These are phyloP conservation scores for Drosophila rellima DNA, from an alignment of 2,888 invertebrate species.

Conservation along the genomic window DNA sequence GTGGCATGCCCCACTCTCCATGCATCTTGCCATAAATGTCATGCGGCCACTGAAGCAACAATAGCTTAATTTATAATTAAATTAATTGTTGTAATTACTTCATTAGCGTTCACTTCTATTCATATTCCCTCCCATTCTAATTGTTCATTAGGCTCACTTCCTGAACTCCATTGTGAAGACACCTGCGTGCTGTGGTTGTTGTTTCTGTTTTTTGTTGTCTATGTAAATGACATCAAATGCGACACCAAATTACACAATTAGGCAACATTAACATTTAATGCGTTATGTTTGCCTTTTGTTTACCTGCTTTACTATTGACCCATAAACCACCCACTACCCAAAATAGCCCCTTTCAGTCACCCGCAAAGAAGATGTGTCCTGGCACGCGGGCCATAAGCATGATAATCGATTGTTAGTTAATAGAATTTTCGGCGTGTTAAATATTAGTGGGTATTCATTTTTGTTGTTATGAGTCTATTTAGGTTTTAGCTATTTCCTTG, in stretches of 20 bases:
- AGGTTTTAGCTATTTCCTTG: slow-evolving; percentile 28
- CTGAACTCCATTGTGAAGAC: slow-evolving; percentile 21
- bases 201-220: slow-evolving; percentile 54
- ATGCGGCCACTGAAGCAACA: slow-evolving; percentile 48
- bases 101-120: slow-evolving; percentile 73
- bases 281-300: slow-evolving; percentile 80
- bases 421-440: slow-evolving; percentile 59
- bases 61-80: slow-evolving; percentile 84
- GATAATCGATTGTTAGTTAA: slow-evolving; percentile 78
- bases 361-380: slow-evolving; percentile 1
- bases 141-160: slow-evolving; percentile 64
- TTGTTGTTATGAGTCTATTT: slow-evolving; percentile 16
- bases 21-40: slow-evolving; percentile 58
- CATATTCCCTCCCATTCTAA: slow-evolving; percentile 22
- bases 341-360: background rate
- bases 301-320: slow-evolving; percentile 47
- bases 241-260: slow-evolving; percentile 83
- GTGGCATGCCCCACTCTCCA: background rate
- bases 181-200: slow-evolving; percentile 44
- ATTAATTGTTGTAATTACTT: slow-evolving; percentile 84
- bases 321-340: background rate
- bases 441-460: slow-evolving; percentile 48
- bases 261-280: slow-evolving; percentile 83
- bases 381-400: slow-evolving; percentile 76
- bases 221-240: slow-evolving; percentile 68